Conservation (phyloP, 2,888 invertebrate genomes). For the Macrophya annulata region DNA sequence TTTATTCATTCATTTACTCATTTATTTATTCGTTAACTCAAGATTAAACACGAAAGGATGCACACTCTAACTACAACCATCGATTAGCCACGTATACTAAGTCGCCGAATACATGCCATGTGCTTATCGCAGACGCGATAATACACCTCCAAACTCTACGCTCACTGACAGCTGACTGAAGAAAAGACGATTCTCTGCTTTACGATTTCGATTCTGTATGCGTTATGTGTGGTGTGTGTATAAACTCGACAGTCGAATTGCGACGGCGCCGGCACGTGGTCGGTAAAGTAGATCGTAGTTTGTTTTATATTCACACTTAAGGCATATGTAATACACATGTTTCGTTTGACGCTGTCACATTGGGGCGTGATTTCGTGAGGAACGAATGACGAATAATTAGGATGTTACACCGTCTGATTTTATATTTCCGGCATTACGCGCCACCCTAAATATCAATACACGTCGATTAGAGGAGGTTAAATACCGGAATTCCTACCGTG, state of each 20-base stretch:
- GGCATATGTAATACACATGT: neutral
- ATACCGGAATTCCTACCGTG: neutral
- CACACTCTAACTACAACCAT: neutral
- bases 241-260: slow-evolving; percentile 7
- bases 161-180: slow-evolving; percentile 50
- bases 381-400: neutral
- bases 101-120: slow-evolving; percentile 32
- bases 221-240: neutral
- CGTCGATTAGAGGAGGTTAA: neutral
- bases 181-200: neutral
- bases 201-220: neutral
- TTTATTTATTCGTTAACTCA: slow-evolving; percentile 1
- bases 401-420: neutral
- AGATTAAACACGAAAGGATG: neutral
- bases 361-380: neutral
- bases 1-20: neutral
- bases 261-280: slow-evolving; percentile 7
- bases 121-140: slow-evolving; percentile 6
- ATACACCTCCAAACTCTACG: neutral
- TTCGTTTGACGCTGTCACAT: neutral
- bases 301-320: neutral
- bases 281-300: slow-evolving; percentile 12
- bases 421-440: neutral
- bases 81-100: slow-evolving; percentile 16
- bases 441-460: neutral